These are phyloP conservation scores for Hippoglossus hippoglossus DNA, from an alignment of 2,797 vertebrate species.

Conservation along the genomic window DNA sequence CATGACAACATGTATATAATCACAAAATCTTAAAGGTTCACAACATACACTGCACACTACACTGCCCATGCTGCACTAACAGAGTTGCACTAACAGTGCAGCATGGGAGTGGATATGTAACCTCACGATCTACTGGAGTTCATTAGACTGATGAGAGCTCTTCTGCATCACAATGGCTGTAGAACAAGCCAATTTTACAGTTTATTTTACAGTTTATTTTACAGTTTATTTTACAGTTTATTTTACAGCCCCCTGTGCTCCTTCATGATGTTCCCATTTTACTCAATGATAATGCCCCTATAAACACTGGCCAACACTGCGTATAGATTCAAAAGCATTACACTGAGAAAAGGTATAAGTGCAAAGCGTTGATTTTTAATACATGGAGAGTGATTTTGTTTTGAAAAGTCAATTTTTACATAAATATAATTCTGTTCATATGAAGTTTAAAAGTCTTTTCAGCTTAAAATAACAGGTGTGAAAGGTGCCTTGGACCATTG, in stretches of 20 bases:
- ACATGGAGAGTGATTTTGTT: not conserved
- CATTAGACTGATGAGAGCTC: constrained; percentile 54
- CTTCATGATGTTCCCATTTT: not conserved
- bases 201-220: constrained; percentile 5
- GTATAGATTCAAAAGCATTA: constrained; percentile 1
- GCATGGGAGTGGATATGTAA: constrained; percentile 44
- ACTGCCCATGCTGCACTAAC: no score
- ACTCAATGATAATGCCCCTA: constrained; percentile 25
- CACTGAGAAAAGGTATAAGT: not conserved
- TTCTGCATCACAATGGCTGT: constrained; percentile 44
- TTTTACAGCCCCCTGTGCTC: no score
- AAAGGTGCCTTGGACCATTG: no score
- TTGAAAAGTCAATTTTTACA: not conserved
- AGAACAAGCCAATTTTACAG: constrained; percentile 50
- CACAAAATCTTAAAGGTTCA: no score
- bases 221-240: no score
- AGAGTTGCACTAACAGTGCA: not conserved
- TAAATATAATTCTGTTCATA: no score
- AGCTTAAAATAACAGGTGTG: no score
- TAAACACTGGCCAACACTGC: not conserved
- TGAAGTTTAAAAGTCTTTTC: no score
- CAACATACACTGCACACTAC: no score
- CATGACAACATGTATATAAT: not conserved
- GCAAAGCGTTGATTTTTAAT: no score
- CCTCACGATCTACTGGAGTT: constrained; percentile 53